Percentiles rank a stretch among this genome's conserved stretches.
phyloP scores from a whole-genome alignment of 2,888 invertebrate species.

The Cerastis rubricosa region DNA sequence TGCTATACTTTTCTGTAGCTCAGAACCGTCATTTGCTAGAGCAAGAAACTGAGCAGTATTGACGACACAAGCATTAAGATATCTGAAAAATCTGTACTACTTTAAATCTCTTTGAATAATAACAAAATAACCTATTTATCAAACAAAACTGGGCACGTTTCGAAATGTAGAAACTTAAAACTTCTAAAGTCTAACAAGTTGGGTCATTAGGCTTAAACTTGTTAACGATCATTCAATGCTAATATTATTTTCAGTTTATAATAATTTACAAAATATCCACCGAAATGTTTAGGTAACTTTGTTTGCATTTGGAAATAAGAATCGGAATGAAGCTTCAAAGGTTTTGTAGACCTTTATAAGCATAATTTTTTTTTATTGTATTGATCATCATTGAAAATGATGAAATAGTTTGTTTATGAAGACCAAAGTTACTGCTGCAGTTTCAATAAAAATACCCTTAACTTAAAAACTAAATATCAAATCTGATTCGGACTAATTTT shows the following conservation, averaged over 20 bases:
- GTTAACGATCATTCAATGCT: constrained; percentile 30
- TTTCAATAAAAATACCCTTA: too few species aligned
- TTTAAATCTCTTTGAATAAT: background rate
- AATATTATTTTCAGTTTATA: constrained; percentile 16
- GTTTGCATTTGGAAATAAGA: background rate
- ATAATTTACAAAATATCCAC: constrained; percentile 22
- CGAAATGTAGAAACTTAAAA: constrained; percentile 1
- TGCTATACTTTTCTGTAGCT: too few species aligned
- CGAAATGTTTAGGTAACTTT: constrained; percentile 20
- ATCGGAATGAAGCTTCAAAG: background rate
- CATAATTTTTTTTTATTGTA: too few species aligned
- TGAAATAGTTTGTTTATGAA: too few species aligned
- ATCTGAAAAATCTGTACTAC: background rate
- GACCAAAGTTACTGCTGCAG: too few species aligned
- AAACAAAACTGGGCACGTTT: background rate
- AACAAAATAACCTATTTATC: constrained; percentile 16
- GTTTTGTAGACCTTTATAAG: background rate
- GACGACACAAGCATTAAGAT: too few species aligned
- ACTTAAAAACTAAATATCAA: too few species aligned
- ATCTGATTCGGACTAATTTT: too few species aligned
- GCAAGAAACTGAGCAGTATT: too few species aligned
- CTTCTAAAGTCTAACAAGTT: constrained; percentile 16
- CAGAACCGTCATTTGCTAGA: too few species aligned
- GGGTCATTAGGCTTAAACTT: constrained; percentile 19
- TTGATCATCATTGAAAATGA: too few species aligned